Base-by-base conservation (phyloP, 2,888 invertebrate genomes). In the Trissoscelio sp. region DNA sequence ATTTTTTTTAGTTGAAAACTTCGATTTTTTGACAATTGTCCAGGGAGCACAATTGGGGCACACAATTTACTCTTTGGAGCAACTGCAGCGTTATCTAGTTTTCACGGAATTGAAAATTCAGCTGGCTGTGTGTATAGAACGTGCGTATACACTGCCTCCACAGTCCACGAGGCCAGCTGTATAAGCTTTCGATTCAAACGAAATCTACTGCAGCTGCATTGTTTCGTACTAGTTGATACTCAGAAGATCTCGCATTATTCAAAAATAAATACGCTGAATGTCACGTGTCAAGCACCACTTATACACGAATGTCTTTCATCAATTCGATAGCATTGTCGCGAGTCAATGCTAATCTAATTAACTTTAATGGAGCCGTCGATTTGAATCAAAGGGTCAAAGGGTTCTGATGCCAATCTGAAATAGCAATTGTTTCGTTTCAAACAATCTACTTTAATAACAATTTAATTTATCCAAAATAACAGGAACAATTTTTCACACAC, bases 131-230 rank as follows among this genome's bases (percentile, higher is more conserved):
- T 79, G 73, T 67, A 46, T 73, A 53, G 66, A 73, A 60, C 51
- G 79, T 66, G 66, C 67, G 48, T 64, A 57, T 67, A 79, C 72
- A 79, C 67, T 73, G 67, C 11, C 48, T 55, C 14, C 53, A 73
- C 39, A 73, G 73, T 60, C 18, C 60, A 24, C 67, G 51, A 11
- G 42, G 67, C 73, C 79, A 79, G 79, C 79, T 79, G 79, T 73
- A 79, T 67, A 79, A 79, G 70, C 79, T 58, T 60, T 67, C 79
- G 67, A 73, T 79, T 79, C 79, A 53, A 44, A 44, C 44, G 67
- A 79, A 79, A 60, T 73, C 58, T 46, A 70, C 55, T 73, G 79
- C 79, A 79, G 79, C 73, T 79, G 79, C 73, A 79, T 79, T 79
- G 79, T 79, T 79, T 79, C 73, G 28, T n/a, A 14, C 58, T 12